phyloP scores from a whole-genome alignment of 2,797 vertebrate species.

The Pipistrellus pipistrellus region DNA sequence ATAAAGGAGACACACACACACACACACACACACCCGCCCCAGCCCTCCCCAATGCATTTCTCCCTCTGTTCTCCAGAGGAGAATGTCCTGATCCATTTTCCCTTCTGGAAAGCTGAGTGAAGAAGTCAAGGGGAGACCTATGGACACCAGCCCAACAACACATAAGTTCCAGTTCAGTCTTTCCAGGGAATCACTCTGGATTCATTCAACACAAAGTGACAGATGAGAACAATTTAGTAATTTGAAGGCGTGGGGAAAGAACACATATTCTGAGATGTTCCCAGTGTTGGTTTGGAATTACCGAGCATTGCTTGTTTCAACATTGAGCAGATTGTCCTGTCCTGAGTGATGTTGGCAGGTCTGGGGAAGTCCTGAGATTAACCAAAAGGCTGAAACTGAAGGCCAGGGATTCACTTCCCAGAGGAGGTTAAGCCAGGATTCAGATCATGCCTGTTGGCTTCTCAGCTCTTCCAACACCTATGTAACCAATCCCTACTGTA shows the following conservation, averaged over 20 bases:
- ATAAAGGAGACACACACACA: neutral
- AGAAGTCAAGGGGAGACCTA: conserved; percentile 64
- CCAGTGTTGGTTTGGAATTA: conserved; percentile 84
- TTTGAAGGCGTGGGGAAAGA: conserved; percentile 86
- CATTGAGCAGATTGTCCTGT: conserved; percentile 76
- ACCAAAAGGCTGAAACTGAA: neutral
- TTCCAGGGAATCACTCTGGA: conserved; percentile 87
- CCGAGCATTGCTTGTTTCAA: conserved; percentile 83
- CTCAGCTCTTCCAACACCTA: neutral
- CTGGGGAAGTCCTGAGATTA: conserved; percentile 66
- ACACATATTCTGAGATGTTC: conserved; percentile 84
- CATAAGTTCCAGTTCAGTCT: conserved; percentile 77
- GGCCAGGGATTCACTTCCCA: neutral
- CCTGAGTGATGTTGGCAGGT: conserved; percentile 28
- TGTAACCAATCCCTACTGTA: neutral
- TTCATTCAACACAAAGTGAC: conserved; percentile 86
- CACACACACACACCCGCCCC: too few relatives aligned
- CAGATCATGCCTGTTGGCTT: neutral
- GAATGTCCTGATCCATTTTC: neutral
- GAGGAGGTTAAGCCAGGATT: neutral
- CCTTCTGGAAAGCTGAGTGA: conserved; percentile 15
- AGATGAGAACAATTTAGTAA: conserved; percentile 85
- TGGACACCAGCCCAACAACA: conserved; percentile 74
- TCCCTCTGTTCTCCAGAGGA: conserved; percentile 7
- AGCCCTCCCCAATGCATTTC: neutral